phyloP scores from a whole-genome alignment of 2,888 invertebrate genomes.

The Idaea aversata region DNA sequence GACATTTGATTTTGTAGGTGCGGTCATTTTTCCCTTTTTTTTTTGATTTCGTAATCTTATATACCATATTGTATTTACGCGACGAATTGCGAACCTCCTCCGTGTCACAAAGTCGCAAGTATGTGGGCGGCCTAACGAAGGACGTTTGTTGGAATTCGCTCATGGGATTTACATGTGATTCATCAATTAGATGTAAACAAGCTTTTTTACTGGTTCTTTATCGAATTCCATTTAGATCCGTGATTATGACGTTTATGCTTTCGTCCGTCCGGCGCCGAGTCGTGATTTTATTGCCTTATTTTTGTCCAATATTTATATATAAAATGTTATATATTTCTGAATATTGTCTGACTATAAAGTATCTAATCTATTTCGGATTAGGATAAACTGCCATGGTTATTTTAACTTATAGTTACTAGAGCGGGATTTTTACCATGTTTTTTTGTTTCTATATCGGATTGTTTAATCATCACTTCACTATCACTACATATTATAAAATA shows the following conservation, averaged over 20 bases:
- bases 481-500: too few relatives aligned
- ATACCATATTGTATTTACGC: too few relatives aligned
- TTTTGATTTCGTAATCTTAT: too few relatives aligned
- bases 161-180: conserved; percentile 67
- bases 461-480: too few relatives aligned
- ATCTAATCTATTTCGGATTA: too few relatives aligned
- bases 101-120: conserved; percentile 22
- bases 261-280: conserved; percentile 6
- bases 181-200: conserved; percentile 67
- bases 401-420: too few relatives aligned
- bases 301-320: neutral
- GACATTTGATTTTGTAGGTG: too few relatives aligned
- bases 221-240: conserved; percentile 52
- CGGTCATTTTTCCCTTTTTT: too few relatives aligned
- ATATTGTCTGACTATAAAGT: neutral
- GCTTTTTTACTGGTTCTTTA: conserved; percentile 46
- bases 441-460: too few relatives aligned
- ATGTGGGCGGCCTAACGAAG: conserved; percentile 50
- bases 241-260: conserved; percentile 25
- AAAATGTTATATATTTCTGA: neutral
- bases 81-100: neutral
- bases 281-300: conserved; percentile 7
- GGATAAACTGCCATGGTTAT: too few relatives aligned
- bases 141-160: conserved; percentile 50
- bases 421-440: too few relatives aligned